These are phyloP conservation scores for Parthenolecanium corni DNA, from an alignment of 2,888 invertebrate genomes.

Conservation along the genomic window DNA sequence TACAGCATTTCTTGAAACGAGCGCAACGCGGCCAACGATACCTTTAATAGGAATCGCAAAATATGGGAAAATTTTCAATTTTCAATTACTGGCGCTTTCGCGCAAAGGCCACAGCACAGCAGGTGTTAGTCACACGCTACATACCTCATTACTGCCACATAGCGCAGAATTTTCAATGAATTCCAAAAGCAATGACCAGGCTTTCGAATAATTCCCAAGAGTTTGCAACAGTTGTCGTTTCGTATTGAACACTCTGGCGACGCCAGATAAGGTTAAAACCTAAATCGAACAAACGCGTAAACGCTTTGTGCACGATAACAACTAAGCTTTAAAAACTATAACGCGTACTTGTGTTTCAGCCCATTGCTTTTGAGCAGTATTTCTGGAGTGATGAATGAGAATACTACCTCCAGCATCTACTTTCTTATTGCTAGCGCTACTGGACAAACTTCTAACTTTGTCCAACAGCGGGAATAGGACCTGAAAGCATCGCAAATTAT, in stretches of 20 bases:
- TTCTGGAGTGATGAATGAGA: constrained; percentile 93
- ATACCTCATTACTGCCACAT: constrained; percentile 81
- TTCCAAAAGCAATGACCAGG: constrained; percentile 85
- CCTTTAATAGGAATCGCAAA: constrained; percentile 42
- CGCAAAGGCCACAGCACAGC: background rate
- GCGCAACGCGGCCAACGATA: constrained; percentile 88
- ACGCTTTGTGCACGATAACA: background rate
- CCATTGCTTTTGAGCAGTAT: constrained; percentile 98
- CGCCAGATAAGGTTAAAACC: constrained; percentile 79
- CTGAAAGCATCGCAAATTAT: constrained; percentile 35
- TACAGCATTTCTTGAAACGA: constrained; percentile 92
- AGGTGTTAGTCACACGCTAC: too few relatives aligned
- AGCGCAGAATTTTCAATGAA: constrained; percentile 88
- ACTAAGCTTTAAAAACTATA: background rate
- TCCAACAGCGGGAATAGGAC: constrained; percentile 81
- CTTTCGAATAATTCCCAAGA: constrained; percentile 80
- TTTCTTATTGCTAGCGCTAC: constrained; percentile 48
- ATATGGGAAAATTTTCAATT: too few relatives aligned
- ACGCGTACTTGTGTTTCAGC: constrained; percentile 77
- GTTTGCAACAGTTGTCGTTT: constrained; percentile 71
- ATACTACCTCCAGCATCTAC: constrained; percentile 88
- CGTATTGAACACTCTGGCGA: constrained; percentile 85
- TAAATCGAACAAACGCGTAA: constrained; percentile 36
- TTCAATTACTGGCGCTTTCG: background rate
- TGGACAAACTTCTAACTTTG: constrained; percentile 59